A percentile compares a stretch with the other conserved stretches of the same genome.
Conservation (phyloP, 2,888 invertebrate species). For the Pterostichus niger region DNA sequence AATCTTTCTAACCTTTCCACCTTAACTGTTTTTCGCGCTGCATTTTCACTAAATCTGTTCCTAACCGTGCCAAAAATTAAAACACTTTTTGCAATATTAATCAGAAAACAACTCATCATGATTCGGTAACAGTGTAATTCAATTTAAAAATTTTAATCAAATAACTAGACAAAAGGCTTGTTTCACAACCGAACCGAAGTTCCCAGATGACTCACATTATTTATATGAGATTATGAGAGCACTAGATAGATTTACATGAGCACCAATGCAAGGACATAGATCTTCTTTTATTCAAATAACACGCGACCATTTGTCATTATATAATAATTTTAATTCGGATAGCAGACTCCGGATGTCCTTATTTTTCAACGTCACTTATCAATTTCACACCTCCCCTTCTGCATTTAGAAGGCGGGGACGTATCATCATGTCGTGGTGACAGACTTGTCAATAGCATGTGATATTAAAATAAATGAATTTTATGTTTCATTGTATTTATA, state of each 20-base stretch:
- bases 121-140: too few species aligned
- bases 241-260: neutral
- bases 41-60: too few species aligned
- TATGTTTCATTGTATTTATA: neutral
- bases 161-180: too few species aligned
- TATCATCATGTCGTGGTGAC: constrained; percentile 1
- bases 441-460: constrained; percentile 2
- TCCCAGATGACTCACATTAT: constrained; percentile 6
- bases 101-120: too few species aligned
- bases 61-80: too few species aligned
- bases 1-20: too few species aligned
- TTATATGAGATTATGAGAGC: neutral
- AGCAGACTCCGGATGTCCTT: constrained; percentile 63
- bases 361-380: constrained; percentile 62
- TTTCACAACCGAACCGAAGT: neutral
- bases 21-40: too few species aligned
- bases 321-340: constrained; percentile 54
- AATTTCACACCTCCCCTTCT: constrained; percentile 18
- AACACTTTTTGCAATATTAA: too few species aligned
- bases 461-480: constrained; percentile 18
- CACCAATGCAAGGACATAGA: constrained; percentile 44
- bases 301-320: constrained; percentile 52
- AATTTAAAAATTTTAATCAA: too few species aligned
- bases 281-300: constrained; percentile 53
- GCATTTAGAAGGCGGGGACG: neutral